Percentiles rank a stretch among this genome's conserved stretches.
Conservation (phyloP, 1,140 invertebrate species). For the Scaptomyza graminum region DNA sequence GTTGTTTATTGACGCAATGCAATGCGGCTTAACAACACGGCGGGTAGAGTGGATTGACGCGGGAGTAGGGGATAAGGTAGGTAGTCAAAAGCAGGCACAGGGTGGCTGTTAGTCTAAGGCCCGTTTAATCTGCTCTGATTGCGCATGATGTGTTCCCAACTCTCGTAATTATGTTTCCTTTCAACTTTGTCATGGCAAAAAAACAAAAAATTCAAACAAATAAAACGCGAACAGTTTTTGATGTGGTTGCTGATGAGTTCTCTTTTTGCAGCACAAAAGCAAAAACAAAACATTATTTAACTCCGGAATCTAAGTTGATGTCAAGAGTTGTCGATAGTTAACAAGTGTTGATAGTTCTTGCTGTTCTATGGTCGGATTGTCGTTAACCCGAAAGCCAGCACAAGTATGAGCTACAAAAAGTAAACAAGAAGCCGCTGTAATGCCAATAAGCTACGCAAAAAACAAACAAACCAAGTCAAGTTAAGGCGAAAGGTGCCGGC, state of each 20-base stretch:
- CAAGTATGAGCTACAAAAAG: constrained; percentile 11
- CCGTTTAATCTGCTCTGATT: constrained; percentile 46
- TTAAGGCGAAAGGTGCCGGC: not conserved
- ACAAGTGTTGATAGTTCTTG: constrained; percentile 34
- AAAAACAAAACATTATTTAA: too few species aligned
- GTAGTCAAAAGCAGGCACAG: not conserved
- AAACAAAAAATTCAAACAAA: not conserved
- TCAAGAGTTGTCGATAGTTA: constrained; percentile 8
- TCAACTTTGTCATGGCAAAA: constrained; percentile 39
- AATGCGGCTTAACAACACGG: not conserved
- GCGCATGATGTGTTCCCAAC: constrained; percentile 19
- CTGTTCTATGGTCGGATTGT: constrained; percentile 3
- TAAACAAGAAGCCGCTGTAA: constrained; percentile 14
- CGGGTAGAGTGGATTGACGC: not conserved
- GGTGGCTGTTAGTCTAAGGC: constrained; percentile 31
- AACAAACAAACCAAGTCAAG: not conserved
- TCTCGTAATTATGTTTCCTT: constrained; percentile 48
- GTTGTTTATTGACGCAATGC: not conserved
- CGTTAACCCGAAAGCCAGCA: not conserved
- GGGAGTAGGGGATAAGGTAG: not conserved
- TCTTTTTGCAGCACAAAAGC: too few species aligned
- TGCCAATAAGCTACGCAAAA: constrained; percentile 10
- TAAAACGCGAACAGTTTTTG: too few species aligned
- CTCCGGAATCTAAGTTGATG: not conserved
- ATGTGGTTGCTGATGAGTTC: not conserved